These are phyloP conservation scores for Caprella mutica DNA, from an alignment of 2,888 invertebrate genomes.

Conservation along the genomic window DNA sequence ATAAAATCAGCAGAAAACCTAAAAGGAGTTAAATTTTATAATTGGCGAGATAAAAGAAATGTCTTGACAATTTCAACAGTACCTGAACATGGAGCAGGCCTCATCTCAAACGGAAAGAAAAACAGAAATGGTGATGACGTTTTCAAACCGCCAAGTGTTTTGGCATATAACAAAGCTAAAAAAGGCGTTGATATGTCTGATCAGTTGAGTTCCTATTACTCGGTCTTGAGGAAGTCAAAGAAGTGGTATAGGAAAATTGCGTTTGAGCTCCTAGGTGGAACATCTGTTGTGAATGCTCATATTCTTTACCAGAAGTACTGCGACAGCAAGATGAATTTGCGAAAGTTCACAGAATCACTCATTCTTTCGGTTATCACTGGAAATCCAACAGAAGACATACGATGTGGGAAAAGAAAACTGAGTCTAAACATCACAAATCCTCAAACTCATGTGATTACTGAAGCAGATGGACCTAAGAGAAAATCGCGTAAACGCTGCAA, in stretches of 20 bases:
- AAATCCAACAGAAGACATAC: too few species aligned
- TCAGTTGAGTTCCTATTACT: conserved; percentile 11
- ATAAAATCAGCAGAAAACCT: conserved; percentile 4
- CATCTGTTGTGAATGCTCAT: conserved; percentile 7
- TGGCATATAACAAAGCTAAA: conserved; percentile 13
- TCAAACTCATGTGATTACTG: too few species aligned
- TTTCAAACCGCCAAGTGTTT: conserved; percentile 8
- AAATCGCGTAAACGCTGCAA: too few species aligned
- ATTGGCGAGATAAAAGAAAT: conserved; percentile 12
- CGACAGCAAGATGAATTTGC: too few species aligned
- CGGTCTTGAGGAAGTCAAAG: neutral
- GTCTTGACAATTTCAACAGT: conserved; percentile 12
- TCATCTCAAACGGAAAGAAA: conserved; percentile 9
- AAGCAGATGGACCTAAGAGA: too few species aligned
- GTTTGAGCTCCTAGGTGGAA: conserved; percentile 10
- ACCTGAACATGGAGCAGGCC: neutral
- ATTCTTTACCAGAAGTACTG: too few species aligned
- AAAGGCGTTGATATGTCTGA: conserved; percentile 12
- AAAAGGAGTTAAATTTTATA: conserved; percentile 8
- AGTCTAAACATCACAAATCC: too few species aligned
- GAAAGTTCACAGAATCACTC: too few species aligned
- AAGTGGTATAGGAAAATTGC: conserved; percentile 15
- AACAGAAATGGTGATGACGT: conserved; percentile 11
- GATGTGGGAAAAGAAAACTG: too few species aligned
- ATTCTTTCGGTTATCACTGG: too few species aligned